Conservation (phyloP, 2,797 vertebrate species). For the Xenops minutus region DNA sequence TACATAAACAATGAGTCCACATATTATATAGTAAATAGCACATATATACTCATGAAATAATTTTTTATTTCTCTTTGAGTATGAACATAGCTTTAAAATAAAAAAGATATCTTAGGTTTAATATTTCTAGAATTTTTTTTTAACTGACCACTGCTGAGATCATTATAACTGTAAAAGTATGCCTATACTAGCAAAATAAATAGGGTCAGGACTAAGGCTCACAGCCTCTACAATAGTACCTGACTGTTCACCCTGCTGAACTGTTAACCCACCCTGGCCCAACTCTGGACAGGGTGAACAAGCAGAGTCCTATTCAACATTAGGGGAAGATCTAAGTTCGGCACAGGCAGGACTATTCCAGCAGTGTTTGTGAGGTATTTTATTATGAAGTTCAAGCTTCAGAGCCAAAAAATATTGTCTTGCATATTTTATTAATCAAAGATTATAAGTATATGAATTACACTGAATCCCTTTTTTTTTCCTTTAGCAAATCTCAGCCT, state of each 20-base stretch:
- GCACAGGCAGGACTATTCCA: neutral
- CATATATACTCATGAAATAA: neutral
- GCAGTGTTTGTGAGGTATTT: neutral
- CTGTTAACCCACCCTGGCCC: neutral
- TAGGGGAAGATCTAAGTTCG: neutral
- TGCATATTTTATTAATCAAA: neutral
- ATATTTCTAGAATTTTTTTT: neutral
- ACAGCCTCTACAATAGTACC: rapidly evolving
- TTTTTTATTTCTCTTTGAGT: neutral
- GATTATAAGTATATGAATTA: neutral
- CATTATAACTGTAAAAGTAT: neutral
- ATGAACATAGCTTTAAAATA: neutral
- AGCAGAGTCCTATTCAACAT: rapidly evolving
- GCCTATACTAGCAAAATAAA: neutral
- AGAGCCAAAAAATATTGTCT: neutral
- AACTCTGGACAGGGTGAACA: neutral
- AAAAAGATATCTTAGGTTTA: neutral
- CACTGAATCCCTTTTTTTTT: neutral
- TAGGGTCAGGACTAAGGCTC: neutral
- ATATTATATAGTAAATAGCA: neutral
- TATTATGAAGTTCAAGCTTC: neutral
- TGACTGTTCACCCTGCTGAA: neutral
- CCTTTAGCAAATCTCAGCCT: neutral
- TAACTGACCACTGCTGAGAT: neutral
- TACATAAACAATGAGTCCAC: neutral